Evolutionary conservation across 2,797 vertebrate species (phyloP).

Genomic region (Gymnothorax reevesii): DNA sequence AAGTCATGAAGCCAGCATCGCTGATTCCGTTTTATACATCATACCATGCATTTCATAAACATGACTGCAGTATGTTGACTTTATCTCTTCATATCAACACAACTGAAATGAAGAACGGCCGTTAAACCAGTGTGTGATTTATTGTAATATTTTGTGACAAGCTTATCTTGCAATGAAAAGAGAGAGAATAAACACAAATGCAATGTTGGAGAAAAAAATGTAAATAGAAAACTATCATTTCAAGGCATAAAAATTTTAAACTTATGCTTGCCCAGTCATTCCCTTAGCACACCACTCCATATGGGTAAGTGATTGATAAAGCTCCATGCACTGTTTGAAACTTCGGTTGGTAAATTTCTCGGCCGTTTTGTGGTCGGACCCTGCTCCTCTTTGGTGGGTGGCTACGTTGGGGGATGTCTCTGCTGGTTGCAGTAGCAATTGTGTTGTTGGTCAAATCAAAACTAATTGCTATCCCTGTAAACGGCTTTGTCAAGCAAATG

Average conservation of each 20-base stretch:
- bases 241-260: neutral
- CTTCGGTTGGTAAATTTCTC: neutral
- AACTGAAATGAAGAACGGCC: neutral
- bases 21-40: neutral
- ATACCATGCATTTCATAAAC: neutral
- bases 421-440: neutral
- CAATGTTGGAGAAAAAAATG: neutral
- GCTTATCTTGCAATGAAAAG: neutral
- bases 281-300: neutral
- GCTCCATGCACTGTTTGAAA: neutral
- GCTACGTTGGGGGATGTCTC: neutral
- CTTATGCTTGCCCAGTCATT: neutral
- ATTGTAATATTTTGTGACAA: neutral
- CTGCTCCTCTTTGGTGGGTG: constrained; percentile 1
- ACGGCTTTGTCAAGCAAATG: constrained; percentile 32
- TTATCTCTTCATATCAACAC: neutral
- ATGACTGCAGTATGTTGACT: neutral
- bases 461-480: constrained; percentile 35
- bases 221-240: neutral
- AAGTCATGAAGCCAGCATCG: neutral
- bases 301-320: neutral
- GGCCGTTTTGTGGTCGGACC: constrained; percentile 2
- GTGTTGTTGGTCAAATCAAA: constrained; percentile 30
- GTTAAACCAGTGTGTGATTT: neutral
- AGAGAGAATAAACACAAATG: neutral